A percentile compares a stretch with the other conserved stretches of the same genome.
Evolutionary conservation across 2,797 vertebrate genomes (phyloP).

Genomic region (Neosilurus hyrtlii): DNA sequence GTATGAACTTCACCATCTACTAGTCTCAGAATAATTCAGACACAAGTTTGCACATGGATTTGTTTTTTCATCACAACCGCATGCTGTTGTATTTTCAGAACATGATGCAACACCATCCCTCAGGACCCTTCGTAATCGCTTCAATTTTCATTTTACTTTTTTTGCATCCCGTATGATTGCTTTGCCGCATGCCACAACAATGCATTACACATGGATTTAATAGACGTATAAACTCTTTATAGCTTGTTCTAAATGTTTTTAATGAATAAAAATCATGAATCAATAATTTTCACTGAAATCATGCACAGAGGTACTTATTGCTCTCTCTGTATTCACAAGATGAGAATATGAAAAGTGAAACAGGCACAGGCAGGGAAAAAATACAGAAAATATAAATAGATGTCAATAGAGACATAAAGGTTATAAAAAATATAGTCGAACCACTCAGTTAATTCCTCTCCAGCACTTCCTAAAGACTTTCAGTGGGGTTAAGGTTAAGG

Average conservation of each 20-base stretch:
- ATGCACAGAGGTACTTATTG: not conserved
- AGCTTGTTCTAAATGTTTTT: not conserved
- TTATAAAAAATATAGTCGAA: not conserved
- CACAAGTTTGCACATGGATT: not conserved
- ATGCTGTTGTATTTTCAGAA: not conserved
- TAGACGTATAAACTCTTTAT: not conserved
- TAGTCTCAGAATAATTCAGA: not conserved
- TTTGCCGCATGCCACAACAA: not conserved
- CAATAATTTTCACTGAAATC: not conserved
- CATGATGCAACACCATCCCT: not conserved
- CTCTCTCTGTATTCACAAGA: not conserved
- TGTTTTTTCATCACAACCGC: not conserved
- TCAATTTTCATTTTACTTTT: not conserved
- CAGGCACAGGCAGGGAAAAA: not conserved
- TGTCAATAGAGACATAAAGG: not conserved
- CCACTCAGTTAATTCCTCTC: no score
- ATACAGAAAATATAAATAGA: not conserved
- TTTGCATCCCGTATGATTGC: not conserved
- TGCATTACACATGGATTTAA: constrained; percentile 2
- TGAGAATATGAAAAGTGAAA: not conserved
- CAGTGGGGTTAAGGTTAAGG: no score
- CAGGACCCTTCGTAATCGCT: not conserved
- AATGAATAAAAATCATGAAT: not conserved
- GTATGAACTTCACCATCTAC: not conserved
- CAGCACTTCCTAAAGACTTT: no score